Base-by-base conservation (phyloP, 1,140 invertebrate species). In the Steinernema feltiae region DNA sequence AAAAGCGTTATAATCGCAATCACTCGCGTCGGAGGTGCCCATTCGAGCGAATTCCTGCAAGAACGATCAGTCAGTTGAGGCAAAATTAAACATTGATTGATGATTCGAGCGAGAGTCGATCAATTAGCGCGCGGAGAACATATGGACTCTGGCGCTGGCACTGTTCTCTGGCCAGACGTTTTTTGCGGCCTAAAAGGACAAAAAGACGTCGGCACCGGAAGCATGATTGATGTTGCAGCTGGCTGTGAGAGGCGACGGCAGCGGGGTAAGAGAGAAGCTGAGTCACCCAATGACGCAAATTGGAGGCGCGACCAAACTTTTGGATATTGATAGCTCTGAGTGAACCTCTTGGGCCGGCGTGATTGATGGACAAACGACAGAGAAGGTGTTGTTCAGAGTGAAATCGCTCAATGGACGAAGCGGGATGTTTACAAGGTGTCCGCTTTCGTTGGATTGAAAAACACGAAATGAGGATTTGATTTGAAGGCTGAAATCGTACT, bases 1-100 rank as follows among this genome's bases (percentile, higher is more conserved):
- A 85, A 75, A 18, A 85, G 77, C 31, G 85, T 86, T n/a, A 85
- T 81, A 2, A 85, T 78, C 15, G 85, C 84, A 2, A 85, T 81
- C 1, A 85, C 72, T 46, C 84, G 69, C 15, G 85, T 53, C 27
- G 84, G 85, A 7, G 84, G 84, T 27, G 85, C 84, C 83, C 84
- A 85, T 83, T 85, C 83, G 63, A 85, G 48, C 18, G 79, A 74
- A 72, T 84, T 84, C 21, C 83, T 84, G 63, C 12, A 63, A 63
- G 41, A 12, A 7, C 7, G 41, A 12, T n/a, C 41, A n/a, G 41
- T 46, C 41, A 46, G 41, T 46, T 46, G 41, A 46, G n/a, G 41
- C 7, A 63, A 21, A 63, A 63, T 63, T 21, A 63, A 41, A 7
- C 35, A 41, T 18, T 41, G 7, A 63, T 63, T 15, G 53, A 63